phyloP scores from a whole-genome alignment of 1,140 invertebrate genomes.

The Calycopis cecrops region DNA sequence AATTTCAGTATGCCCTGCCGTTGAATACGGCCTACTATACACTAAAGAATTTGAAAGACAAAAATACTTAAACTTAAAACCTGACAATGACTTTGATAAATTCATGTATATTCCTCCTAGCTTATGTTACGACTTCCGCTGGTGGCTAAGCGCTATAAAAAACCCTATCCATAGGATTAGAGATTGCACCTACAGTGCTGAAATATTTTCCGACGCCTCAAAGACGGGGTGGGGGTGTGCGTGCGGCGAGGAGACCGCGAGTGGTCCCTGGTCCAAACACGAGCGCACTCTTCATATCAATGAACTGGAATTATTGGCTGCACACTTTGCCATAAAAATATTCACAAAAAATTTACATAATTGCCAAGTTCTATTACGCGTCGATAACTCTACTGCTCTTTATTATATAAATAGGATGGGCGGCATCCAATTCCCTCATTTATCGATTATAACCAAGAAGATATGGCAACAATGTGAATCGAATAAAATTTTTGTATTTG shows the following conservation, averaged over 20 bases:
- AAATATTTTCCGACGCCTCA: neutral
- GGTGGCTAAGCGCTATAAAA: neutral
- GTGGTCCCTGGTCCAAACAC: neutral
- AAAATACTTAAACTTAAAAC: no score
- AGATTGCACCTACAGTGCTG: neutral
- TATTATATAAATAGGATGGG: constrained; percentile 14
- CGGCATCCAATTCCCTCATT: constrained; percentile 6
- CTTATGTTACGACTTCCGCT: neutral
- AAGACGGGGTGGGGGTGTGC: neutral
- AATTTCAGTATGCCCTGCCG: no score
- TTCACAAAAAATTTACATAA: neutral
- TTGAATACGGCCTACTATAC: no score
- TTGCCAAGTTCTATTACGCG: constrained; percentile 4
- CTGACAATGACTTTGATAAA: neutral
- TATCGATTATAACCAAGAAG: neutral
- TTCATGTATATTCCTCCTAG: neutral
- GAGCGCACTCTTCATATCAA: constrained; percentile 4
- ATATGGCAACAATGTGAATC: constrained; percentile 8
- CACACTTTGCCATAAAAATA: constrained; percentile 4
- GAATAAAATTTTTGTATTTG: neutral
- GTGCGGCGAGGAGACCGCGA: neutral
- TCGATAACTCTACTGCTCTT: no score
- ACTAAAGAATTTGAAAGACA: no score
- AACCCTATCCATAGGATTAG: neutral
- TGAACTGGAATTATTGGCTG: constrained; percentile 7